Evolutionary conservation across 2,888 invertebrate genomes (phyloP), one percentile per base, ranked within the genome.

Genomic region (Lasioglossum zephyrum): DNA sequence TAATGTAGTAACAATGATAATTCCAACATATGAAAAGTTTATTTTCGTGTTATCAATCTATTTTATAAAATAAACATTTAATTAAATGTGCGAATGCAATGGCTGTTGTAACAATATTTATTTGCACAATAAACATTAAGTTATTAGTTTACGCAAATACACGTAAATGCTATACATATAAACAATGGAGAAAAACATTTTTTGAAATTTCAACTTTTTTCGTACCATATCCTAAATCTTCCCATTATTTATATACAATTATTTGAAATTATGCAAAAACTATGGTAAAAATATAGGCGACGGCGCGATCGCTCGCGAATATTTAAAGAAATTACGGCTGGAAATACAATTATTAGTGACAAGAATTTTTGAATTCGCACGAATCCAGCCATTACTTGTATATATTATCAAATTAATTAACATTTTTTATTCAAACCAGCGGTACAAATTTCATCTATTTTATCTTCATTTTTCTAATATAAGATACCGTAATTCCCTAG

Each of bases 41-140:
- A 83, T 53, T 75, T 36, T 74, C 47, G 1, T 4, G 0, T 73
- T 72, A 16, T 76, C 8, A 53, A 63, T 44, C 36, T 41, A 72
- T 76, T 82, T 66, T 36, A 31, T 31, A 31, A 31, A 31, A 31
- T 31, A 31, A 31, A 31, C 31, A 31, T 31, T 31, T 31, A 31
- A 31, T 31, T 31, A 82, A 82, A 77, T 82, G 57, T 73, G 44
- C 44, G 39, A 84, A 73, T 82, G 53, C 73, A 82, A 77, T 77
- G 39, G 31, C 39, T 76, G 16, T 47, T 77, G 44, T 77, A 73
- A 69, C 4, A 26, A 69, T 77, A 82, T 69, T 77, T 73, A 63
- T 82, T 81, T 72, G 60, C 13, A 1, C 5, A 83, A 75, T 83
- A 83, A 81, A 83, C 49, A 41, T 18, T 36, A 72, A 39, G 41